Evolutionary conservation across 1,140 invertebrate genomes (phyloP).

Genomic region (Diorhabda carinulata): DNA sequence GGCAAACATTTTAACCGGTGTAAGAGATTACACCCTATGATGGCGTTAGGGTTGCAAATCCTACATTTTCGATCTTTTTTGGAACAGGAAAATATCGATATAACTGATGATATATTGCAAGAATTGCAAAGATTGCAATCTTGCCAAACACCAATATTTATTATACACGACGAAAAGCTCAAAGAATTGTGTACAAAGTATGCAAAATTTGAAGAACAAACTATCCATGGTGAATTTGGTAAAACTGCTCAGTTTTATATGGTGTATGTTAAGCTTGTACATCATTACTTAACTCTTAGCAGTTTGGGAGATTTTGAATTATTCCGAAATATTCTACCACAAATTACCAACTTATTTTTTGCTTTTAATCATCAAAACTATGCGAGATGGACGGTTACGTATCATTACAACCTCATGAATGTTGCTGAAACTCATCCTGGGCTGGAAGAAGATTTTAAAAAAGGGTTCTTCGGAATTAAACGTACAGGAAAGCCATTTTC

Average conservation of each 20-base stretch:
- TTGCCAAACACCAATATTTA: neutral
- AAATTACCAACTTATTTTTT: constrained; percentile 33
- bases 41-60: constrained; percentile 7
- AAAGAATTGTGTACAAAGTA: constrained; percentile 20
- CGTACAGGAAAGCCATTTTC: constrained; percentile 35
- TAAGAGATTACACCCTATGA: constrained; percentile 26
- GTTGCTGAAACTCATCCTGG: constrained; percentile 36
- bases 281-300: constrained; percentile 34
- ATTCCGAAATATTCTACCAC: constrained; percentile 21
- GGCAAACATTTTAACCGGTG: constrained; percentile 23
- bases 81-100: neutral
- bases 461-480: constrained; percentile 36
- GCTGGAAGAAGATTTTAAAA: constrained; percentile 28
- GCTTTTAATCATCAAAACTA: constrained; percentile 31
- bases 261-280: constrained; percentile 37
- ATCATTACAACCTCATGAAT: constrained; percentile 27
- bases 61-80: constrained; percentile 16
- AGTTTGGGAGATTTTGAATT: constrained; percentile 37
- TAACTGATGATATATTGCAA: neutral
- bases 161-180: neutral
- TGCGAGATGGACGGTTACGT: constrained; percentile 28
- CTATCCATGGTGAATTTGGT: constrained; percentile 34
- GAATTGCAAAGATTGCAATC: neutral
- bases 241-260: constrained; percentile 45
- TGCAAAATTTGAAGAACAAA: constrained; percentile 27